Evolutionary conservation across 2,888 invertebrate genomes (phyloP), one percentile per base, ranked within the genome.

Genomic region (Agriopis leucophaearia): DNA sequence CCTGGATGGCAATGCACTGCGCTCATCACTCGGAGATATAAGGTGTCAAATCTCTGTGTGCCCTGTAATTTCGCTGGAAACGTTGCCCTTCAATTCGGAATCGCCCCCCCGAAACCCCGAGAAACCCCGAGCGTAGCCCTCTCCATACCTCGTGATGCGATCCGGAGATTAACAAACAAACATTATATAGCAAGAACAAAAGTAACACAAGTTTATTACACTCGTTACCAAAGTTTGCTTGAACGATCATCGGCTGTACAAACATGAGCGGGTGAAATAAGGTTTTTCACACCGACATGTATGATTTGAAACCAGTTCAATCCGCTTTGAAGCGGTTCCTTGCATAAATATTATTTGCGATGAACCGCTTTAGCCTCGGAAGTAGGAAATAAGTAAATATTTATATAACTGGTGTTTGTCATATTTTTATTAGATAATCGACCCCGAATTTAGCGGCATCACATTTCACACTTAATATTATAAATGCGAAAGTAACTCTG

Each of bases 191-290:
- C 27, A 42, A 51, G 59, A 51, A 13, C 15, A 69, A 64, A 69
- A 72, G 64, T 66, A 72, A 63, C 62, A 47, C 15, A 69, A 66
- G 68, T 71, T 70, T 68, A 72, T 51, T 68, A 70, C 69, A 70
- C 74, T 61, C 50, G 42, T 63, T 36, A 56, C 52, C 47, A 55
- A 61, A 66, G 73, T 70, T 69, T 67, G 48, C 56, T 58, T 45
- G 35, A 16, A 56, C 55, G 44, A 45, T 56, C 56, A 61, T 58
- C 70, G 60, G 72, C 76, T 76, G 74, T 36, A 50, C 72, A 73
- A 70, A 76, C 71, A 73, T 10, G 13, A 27, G 45, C 45, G 61
- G 50, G 50, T 27, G 60, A 61, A 69, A 71, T 71, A 66, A 71
- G 66, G 69, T 62, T 67, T 69, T 70, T 70, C 61, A 70, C 70